Percentiles rank a stretch among this genome's conserved stretches.
Conservation (phyloP, 2,113 vertebrate genomes). For the Butorides virescens region DNA sequence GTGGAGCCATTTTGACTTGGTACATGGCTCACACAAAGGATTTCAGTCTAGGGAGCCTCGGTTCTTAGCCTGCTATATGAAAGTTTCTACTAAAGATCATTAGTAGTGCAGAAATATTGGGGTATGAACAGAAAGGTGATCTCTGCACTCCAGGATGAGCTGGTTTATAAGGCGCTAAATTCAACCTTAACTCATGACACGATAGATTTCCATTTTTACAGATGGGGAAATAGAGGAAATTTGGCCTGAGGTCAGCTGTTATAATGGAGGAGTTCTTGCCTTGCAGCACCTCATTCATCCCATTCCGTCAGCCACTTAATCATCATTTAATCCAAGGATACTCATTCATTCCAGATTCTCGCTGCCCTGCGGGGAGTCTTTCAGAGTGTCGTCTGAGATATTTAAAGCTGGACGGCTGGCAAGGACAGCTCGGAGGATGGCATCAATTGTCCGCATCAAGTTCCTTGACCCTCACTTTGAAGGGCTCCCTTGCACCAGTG, state of each 20-base stretch:
- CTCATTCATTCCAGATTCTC: neutral
- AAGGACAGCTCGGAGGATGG: neutral
- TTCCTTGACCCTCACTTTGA: constrained; percentile 27
- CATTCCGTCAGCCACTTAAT: neutral
- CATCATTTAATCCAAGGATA: constrained; percentile 40
- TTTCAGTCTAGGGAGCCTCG: neutral
- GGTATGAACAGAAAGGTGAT: neutral
- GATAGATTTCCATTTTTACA: constrained; percentile 3
- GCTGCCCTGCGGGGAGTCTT: neutral
- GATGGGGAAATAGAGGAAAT: neutral
- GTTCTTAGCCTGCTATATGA: neutral
- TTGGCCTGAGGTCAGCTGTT: neutral
- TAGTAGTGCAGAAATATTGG: neutral
- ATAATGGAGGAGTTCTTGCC: constrained; percentile 39
- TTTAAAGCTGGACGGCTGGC: constrained; percentile 7
- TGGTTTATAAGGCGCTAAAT: neutral
- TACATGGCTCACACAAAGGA: neutral
- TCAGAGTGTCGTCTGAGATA: neutral
- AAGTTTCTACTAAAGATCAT: neutral
- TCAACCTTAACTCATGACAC: neutral
- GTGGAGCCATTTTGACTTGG: neutral
- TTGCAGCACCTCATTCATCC: constrained; percentile 37
- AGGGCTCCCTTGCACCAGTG: neutral
- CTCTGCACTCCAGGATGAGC: neutral
- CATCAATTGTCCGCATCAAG: neutral